Base-by-base conservation (phyloP, 2,113 vertebrate species). In the Vombatus ursinus region DNA sequence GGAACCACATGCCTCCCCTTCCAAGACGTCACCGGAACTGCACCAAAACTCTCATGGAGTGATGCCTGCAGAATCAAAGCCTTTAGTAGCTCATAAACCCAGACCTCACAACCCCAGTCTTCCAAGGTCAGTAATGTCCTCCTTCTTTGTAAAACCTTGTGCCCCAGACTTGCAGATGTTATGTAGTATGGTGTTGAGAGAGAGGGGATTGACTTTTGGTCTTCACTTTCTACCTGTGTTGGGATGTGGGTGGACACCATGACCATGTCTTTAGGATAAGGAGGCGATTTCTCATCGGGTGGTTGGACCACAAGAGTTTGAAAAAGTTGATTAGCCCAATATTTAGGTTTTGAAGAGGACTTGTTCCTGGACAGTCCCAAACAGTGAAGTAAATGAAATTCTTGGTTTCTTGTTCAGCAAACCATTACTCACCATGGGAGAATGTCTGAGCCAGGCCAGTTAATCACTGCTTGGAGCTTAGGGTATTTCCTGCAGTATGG, bases 91-190 rank as follows among this genome's bases (percentile, higher is more conserved):
- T 96, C 98, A 99, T 99, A 99, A 99, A 98, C 99, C 99, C 98
- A 99, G 99, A 99, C 99, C 99, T 99, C 99, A 99, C 98, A 99
- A 99, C 98, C 99, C 99, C 97, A 99, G 99, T 99, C 99, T 99
- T 99, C 99, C 99, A 99, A 99, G 99, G 99, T 99, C 98, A 98
- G 99, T 89, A 37, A 37, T 0, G 12, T 16, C 61, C 61, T 68
- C 53, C 24, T 23, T 25, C 53, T 26, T 26, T 2, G 53, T 5
- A 26, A 26, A 4, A 8, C 53, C 1, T 8, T 19, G 7, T 26
- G 26, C 53, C 53, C 8, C 24, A 26, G 24, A 1, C 53, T 26
- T 7, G 22, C 23, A 24, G 3, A 4, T 12, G 22, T 24, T 24
- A 24, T 24, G 23, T 3, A 23, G 52, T 7, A 3, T 4, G 52